Percentiles rank a stretch among this genome's conserved stretches.
These are phyloP conservation scores for Antechinus stuartii DNA, from an alignment of 2,113 vertebrate species.

Conservation along the genomic window DNA sequence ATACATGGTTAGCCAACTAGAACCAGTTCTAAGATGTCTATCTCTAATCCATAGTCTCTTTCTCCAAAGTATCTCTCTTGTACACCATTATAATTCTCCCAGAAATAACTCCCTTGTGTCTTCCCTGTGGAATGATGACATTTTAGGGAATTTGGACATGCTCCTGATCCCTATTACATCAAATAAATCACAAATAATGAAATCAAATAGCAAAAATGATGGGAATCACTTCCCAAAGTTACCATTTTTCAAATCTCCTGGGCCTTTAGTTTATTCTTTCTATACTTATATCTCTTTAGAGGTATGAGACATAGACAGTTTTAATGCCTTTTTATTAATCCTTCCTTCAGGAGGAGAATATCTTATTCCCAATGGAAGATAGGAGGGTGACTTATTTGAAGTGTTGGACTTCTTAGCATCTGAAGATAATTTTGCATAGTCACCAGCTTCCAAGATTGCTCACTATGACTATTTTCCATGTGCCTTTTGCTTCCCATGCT, in stretches of 20 bases:
- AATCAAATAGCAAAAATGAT: not conserved
- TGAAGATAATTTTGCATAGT: not conserved
- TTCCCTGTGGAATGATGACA: not conserved
- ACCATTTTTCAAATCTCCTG: not conserved
- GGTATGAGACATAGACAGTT: not conserved
- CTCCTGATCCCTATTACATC: not conserved
- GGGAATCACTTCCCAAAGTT: not conserved
- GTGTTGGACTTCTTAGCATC: not conserved
- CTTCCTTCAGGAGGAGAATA: not conserved
- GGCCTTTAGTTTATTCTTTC: too few species aligned
- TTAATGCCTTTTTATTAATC: not conserved
- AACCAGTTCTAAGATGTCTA: not conserved
- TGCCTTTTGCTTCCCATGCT: too few species aligned
- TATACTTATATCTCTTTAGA: not conserved
- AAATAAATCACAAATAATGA: not conserved
- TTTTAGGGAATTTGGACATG: not conserved
- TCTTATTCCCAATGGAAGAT: not conserved
- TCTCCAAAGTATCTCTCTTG: not conserved
- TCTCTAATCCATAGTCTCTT: not conserved
- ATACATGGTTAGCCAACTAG: not conserved
- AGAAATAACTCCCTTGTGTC: not conserved
- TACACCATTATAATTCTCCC: not conserved
- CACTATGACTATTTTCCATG: too few species aligned
- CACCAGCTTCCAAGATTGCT: too few species aligned
- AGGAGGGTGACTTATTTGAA: not conserved